These are phyloP conservation scores for Molorchus minor DNA, from an alignment of 2,888 invertebrate genomes.

Conservation along the genomic window DNA sequence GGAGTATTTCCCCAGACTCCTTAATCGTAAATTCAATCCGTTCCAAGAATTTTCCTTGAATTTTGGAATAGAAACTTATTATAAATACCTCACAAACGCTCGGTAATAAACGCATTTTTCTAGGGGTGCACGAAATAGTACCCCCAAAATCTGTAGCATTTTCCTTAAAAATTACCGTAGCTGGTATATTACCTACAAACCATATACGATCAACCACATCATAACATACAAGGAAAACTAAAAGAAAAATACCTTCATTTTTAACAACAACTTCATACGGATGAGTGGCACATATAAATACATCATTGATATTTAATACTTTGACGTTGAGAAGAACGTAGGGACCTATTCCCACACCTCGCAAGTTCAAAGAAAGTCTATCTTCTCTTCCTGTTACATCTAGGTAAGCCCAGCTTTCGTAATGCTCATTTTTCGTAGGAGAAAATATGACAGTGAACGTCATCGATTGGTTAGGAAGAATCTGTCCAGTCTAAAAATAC, in stretches of 20 bases:
- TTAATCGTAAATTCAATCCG: slow-evolving; percentile 68
- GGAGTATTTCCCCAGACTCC: slow-evolving; percentile 68
- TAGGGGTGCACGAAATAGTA: slow-evolving; percentile 65
- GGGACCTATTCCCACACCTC: slow-evolving; percentile 69
- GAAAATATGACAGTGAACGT: slow-evolving; percentile 67
- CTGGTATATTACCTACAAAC: slow-evolving; percentile 68
- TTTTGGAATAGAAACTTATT: slow-evolving; percentile 67
- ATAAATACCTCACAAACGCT: slow-evolving; percentile 59
- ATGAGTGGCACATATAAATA: slow-evolving; percentile 69
- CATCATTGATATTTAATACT: slow-evolving; percentile 66
- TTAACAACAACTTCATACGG: slow-evolving; percentile 69
- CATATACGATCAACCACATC: too few species aligned
- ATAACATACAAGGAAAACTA: too few species aligned
- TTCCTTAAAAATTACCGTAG: slow-evolving; percentile 65
- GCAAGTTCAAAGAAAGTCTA: slow-evolving; percentile 65
- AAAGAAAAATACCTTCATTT: slow-evolving; percentile 64
- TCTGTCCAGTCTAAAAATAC: slow-evolving; percentile 65
- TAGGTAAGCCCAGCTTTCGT: slow-evolving; percentile 66
- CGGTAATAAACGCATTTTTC: slow-evolving; percentile 28
- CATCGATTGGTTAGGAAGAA: slow-evolving; percentile 68
- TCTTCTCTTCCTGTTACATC: slow-evolving; percentile 68
- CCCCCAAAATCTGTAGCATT: slow-evolving; percentile 68
- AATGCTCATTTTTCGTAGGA: slow-evolving; percentile 66
- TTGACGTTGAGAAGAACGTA: slow-evolving; percentile 66
- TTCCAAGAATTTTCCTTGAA: slow-evolving; percentile 71